Evolutionary conservation across 2,888 invertebrate genomes (phyloP), one percentile per base, ranked within the genome.

Genomic region (Sarcophaga carnaria): DNA sequence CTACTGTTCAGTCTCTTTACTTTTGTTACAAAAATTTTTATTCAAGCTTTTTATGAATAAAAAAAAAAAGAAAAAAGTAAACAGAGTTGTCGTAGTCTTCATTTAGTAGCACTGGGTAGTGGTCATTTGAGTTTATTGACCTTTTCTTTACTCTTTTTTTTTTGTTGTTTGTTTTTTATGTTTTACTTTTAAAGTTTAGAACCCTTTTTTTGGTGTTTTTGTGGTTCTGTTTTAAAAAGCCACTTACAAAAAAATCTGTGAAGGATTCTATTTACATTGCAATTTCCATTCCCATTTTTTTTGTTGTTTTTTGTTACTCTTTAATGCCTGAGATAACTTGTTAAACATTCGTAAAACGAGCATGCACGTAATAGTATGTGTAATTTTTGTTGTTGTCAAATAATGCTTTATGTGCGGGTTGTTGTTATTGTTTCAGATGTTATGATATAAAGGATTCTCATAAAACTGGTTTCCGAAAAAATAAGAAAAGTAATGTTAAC

Each of bases 71-170:
- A n/a, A 49, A 62, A 37, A 47, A 37, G 20, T 45, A 76, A 63
- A 70, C 17, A 64, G n/a, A 76, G 76, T 76, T 63, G 70, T 20
- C 22, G 22, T n/a, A 62, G 22, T 17, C 54, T 54, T 14, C 17
- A 54, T 54, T 54, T 54, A 17, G 17, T 17, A 17, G 4, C 54
- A 54, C 22, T 62, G 62, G 62, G 62, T 62, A 62, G n/a, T 83
- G 83, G 83, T 79, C 79, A 83, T 59, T 79, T 54, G 3, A 75
- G 83, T 62, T 6, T 74, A 75, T 63, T 79, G 83, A 83, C 69
- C 79, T 83, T 69, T 70, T 22, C 11, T 54, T 59, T 45, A 6
- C 12, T 54, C 83, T 67, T 78, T 83, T 78, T 81, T 17, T 62
- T 3, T 49, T 49, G 49, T 11, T 4, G 14, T 4, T 3, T 62